Evolutionary conservation across 2,888 invertebrate species (phyloP), one percentile per base, ranked within the genome.

Genomic region (Drosophila meridiana): DNA sequence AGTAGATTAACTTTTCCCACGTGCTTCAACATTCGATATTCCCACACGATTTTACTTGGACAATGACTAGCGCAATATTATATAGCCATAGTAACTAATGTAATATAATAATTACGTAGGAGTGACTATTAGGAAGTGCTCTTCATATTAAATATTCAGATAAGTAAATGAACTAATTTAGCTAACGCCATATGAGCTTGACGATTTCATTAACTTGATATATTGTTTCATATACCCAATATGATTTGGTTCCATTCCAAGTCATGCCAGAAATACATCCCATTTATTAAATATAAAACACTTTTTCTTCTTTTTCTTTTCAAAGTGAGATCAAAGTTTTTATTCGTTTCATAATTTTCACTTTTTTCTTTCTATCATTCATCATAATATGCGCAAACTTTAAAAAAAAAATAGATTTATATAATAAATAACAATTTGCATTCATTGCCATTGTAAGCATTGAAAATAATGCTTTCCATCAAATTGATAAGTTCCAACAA

Each of bases 371-470:
- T 43, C 38, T 64, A 68, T 67, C 64, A 66, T 76, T 40, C 40
- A 66, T 79, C 59, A 69, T 70, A 63, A 76, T 83, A 83, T 76
- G 78, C 80, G 78, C 80, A 72, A 82, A 82, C 70, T 74, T 72
- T 68, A 48, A 79, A 81, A 86, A 86, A 77, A 83, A 82, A 53
- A 53, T 34, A 38, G 28, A 55, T 82, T 87, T 84, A 84, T 82
- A 84, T 87, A 84, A 84, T 84, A 84, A 84, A 84, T 84, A 84
- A 84, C 84, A 84, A 85, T 84, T 87, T 84, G 85, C 85, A 85
- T 87, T 82, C 70, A 80, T 83, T 83, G 87, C 87, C 74, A 81
- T 83, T 83, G 72, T 63, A 79, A 82, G 79, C 83, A 83, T 76
- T 83, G 71, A 83, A 86, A 77, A 79, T 77, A 80, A 85, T 78